A percentile compares a stretch with the other conserved stretches of the same genome.
Evolutionary conservation across 2,797 vertebrate species (phyloP).

Genomic region (Takifugu rubripes): DNA sequence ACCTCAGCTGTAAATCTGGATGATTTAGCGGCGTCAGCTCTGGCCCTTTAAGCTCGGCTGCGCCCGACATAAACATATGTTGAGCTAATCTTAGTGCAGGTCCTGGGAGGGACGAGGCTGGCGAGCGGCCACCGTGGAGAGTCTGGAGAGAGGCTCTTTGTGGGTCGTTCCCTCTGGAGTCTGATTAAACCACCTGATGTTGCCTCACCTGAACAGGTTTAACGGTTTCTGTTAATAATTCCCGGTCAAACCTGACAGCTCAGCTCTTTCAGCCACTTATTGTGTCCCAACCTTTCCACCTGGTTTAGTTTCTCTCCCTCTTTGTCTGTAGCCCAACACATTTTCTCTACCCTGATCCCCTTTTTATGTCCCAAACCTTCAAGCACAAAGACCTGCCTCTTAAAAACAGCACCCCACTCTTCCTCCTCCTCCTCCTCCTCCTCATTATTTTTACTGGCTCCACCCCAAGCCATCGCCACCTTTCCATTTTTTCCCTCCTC

Average conservation of each 20-base stretch:
- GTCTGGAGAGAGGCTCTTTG: conserved; percentile 34
- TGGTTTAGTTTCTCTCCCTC: conserved; percentile 15
- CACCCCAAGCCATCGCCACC: conserved; percentile 54
- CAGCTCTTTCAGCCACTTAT: conserved; percentile 25
- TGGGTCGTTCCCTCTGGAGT: conserved; percentile 25
- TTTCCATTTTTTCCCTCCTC: conserved; percentile 49
- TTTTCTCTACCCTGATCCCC: conserved; percentile 8
- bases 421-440: conserved; percentile 31
- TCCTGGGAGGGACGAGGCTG: conserved; percentile 76
- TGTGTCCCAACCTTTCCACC: background rate
- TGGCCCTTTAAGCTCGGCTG: conserved; percentile 78
- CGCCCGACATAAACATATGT: conserved; percentile 78
- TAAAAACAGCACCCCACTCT: conserved; percentile 34
- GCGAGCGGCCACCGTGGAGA: conserved; percentile 69
- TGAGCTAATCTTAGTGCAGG: conserved; percentile 81
- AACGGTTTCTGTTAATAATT: conserved; percentile 20
- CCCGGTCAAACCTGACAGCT: conserved; percentile 13
- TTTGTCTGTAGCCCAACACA: conserved; percentile 26
- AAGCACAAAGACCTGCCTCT: conserved; percentile 64
- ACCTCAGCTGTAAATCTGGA: background rate
- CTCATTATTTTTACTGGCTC: conserved; percentile 54
- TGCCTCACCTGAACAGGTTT: background rate
- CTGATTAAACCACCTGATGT: conserved; percentile 4
- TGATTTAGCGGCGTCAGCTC: conserved; percentile 13
- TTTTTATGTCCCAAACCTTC: conserved; percentile 34